Evolutionary conservation across 2,797 vertebrate species (phyloP), one percentile per base, ranked within the genome.

Genomic region (Acipenser ruthenus): DNA sequence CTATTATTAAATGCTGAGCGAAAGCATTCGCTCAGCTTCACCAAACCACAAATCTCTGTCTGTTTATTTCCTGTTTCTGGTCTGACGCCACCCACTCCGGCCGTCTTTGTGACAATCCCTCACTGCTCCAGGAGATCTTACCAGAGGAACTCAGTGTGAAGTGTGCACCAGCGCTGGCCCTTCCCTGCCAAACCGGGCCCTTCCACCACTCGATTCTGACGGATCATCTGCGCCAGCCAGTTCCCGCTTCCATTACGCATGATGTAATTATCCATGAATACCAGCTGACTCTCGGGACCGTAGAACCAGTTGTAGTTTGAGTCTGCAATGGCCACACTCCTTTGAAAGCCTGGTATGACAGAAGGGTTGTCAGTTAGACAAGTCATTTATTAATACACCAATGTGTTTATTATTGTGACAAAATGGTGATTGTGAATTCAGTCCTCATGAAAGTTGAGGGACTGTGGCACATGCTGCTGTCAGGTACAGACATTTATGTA

Each of bases 301-400:
- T 99, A 99, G 86, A 99, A 99, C 97, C 97, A 99, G 86, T 99
- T 99, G 78, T 96, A 99, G 87, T 99, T 99, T 71, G 97, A 99
- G 80, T 99, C 97, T 0, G 95, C 95, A 1, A 99, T 96, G 70
- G 93, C 97, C 62, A 99, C 93, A 0, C 93, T 94, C 76, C 95
- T 90, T 83, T 95, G 94, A 83, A 99, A 99, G 47, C 97, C 97
- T 99, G 77, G 18, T 51, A 62, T 66, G 49, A 63, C 52, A 55
- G 8, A 56, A 5, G 56, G 11, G 23, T 37, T 4, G 15, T 18
- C 15, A 18, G 15, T 18, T 18, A 18, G 15, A 18, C 15, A 18
- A 18, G 1, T 18, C 15, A 18, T 18, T 18, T 18, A 18, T 18
- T 18, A 18, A 18, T 18, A 18, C 15, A 18, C 15, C 15, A 18